Base-by-base conservation (phyloP, 30 jellyfish, hydroid and myxozoan genomes). In the Haliclystus octoradiatus region DNA sequence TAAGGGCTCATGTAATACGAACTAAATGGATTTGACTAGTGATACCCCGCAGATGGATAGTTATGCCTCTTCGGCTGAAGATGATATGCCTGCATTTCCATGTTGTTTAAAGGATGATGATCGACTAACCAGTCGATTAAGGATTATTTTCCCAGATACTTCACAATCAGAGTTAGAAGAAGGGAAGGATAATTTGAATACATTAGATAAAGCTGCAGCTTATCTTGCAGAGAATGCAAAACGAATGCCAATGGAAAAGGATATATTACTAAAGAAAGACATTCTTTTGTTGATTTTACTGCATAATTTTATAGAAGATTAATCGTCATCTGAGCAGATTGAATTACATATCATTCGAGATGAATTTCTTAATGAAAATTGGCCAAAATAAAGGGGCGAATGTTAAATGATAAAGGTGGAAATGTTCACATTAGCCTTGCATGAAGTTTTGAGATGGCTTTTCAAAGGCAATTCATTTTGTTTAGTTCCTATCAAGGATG, bases 371-470 rank as follows among this genome's bases (percentile, higher is more conserved):
- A 25, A 22, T 31, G 75, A 65, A 31, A 22, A 22, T 30, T 28
- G 32, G 49, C 32, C 49, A 49, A 49, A 46, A 46, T 34, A 46
- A 68, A 52, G 50, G 50, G 31, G 29, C 68, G 61, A 68, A 68
- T 28, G 25, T 47, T 50, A 68, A 52, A 68, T 68, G 28, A 14
- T 68, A 50, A 68, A 35, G 53, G 69, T 68, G 50, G 78, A 68
- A 28, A 46, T 68, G 29, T 68, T 68, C 30, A 68, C 49, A 34
- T 29, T 68, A 28, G 78, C 78, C 31, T 68, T 67, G 78, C 68
- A 68, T 25, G 66, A 68, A 33, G 68, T 68, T 19, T 26, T 31
- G 69, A 68, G 50, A 47, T 14, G 78, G 27, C 78, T 68, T 22
- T 68, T 68, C 50, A 50, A 50, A 29, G 78, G 69, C 26, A 68